A percentile compares a stretch with the other conserved stretches of the same genome.
These are phyloP conservation scores for Drosophila ezoana DNA, from an alignment of 2,888 invertebrate species.

Conservation along the genomic window DNA sequence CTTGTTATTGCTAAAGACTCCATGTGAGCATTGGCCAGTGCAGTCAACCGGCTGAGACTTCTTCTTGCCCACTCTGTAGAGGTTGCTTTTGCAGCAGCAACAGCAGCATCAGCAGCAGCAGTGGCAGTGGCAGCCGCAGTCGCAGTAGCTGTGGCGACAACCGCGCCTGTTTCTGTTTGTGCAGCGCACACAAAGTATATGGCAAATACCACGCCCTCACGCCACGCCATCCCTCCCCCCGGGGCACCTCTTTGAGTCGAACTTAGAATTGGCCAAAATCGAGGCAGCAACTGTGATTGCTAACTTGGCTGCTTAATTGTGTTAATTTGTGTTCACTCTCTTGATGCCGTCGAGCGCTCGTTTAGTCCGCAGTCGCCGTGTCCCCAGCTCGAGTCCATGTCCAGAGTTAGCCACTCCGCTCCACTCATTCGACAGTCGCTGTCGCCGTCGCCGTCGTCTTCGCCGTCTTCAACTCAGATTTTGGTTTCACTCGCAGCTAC, in stretches of 20 bases:
- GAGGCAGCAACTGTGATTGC: slow-evolving; percentile 27
- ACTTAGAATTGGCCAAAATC: slow-evolving; percentile 54
- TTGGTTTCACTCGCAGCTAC: slow-evolving; percentile 33
- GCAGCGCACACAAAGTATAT: slow-evolving; percentile 43
- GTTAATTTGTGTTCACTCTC: slow-evolving; percentile 70
- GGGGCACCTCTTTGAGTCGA: slow-evolving; percentile 15
- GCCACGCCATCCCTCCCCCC: neutral
- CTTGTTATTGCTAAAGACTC: slow-evolving; percentile 66
- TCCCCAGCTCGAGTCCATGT: slow-evolving; percentile 40
- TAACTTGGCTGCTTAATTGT: slow-evolving; percentile 58
- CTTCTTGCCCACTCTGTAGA: slow-evolving; percentile 50
- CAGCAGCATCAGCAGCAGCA: slow-evolving; percentile 27
- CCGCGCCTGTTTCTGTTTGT: slow-evolving; percentile 68
- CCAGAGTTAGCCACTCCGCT: slow-evolving; percentile 32
- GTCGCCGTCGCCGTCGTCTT: neutral
- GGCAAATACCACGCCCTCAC: slow-evolving; percentile 25
- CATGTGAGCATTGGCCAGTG: slow-evolving; percentile 36
- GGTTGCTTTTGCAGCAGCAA: slow-evolving; percentile 24
- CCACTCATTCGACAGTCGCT: slow-evolving; percentile 5
- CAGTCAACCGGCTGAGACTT: slow-evolving; percentile 55
- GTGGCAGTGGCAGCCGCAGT: slow-evolving; percentile 10
- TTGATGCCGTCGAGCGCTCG: slow-evolving; percentile 34
- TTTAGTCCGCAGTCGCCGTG: slow-evolving; percentile 15
- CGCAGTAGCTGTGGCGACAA: slow-evolving; percentile 16
- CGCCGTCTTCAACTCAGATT: slow-evolving; percentile 3